Base-by-base conservation (phyloP, 2,888 invertebrate genomes). In the Agrypnus murinus region DNA sequence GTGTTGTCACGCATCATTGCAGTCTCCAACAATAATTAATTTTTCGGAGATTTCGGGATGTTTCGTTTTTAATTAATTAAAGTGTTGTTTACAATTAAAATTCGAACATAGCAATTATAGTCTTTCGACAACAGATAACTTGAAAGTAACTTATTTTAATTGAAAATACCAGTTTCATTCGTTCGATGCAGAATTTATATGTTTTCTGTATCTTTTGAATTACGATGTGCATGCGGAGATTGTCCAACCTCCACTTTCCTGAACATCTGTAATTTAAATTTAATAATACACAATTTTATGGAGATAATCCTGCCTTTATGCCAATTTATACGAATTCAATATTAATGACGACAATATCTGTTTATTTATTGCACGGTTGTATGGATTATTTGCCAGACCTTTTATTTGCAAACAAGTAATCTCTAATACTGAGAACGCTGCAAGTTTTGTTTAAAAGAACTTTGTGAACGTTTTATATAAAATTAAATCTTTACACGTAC, bases 231-330 rank as follows among this genome's bases (percentile, higher is more conserved):
- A 60, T 59, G 59, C 40, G 34, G 57, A 60, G 59, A 66, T 59
- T 59, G 66, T 59, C 38, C 66, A 31, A 14, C 66, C 66, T 59
- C 59, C 65, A 65, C 66, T 66, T 58, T 66, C 66, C 50, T 66
- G 59, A 53, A 65, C 65, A 66, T 66, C 66, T 66, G 66, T 60
- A 59, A 66, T 59, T 66, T 60, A 66, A 60, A 66, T 66, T 66
- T 66, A 66, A 66, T 66, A 66, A 66, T 66, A 66, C 66, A 66
- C 48, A 66, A 66, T 60, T 66, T 66, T 66, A 66, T 59, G 58
- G 36, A 38, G 66, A 66, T 66, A 66, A 66, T 66, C 66, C 66
- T 17, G 66, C 48, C 57, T 48, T 59, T 66, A 66, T 65, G 65
- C 65, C 65, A 65, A 65, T 66, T 66, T 66, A 60, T 66, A 60